Evolutionary conservation across 2,888 invertebrate species (phyloP), one percentile per base, ranked within the genome.

Genomic region (Himalopsyche japonica): DNA sequence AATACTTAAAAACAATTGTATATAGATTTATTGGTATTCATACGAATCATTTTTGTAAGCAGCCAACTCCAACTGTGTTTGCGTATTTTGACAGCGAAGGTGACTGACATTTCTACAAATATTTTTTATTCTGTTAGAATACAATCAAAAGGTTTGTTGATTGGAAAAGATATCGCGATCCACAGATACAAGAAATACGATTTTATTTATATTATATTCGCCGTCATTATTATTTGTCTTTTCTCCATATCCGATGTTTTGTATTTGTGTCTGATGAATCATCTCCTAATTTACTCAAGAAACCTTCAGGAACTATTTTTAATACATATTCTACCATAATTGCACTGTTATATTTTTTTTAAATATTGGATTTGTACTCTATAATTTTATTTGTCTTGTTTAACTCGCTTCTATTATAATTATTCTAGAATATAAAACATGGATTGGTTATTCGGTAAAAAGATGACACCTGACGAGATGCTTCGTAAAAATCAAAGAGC

Each of bases 401-500:
- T 70, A 3, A 70, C 4, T 20, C 57, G 20, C 24, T 1, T 20
- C 7, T 3, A 57, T 57, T 70, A 30, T 27, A 30, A 70, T 70
- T 27, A 1, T 70, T 70, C 24, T 70, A 70, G 70, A 57, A 12
- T 77, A 43, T 64, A 81, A n/a, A 91, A 87, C 83, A 96, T 97
- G 96, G 98, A 98, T 93, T 98, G 97, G 97, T 92, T 99, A 87
- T 99, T 99, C 91, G 99, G 99, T 79, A 97, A 98, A 89, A 95
- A 97, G 87, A 95, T 99, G 92, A 97, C 98, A 0, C 99, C 99
- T 0, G 99, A 99, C 89, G 99, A 99, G 92, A 96, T 99, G 97
- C 94, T 99, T 87, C 94, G 99, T 85, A 98, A 99, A 91, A 99
- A 99, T 92, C 99, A 99, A 91, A 94, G 99, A 85, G 98, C 99